Evolutionary conservation across 2,888 invertebrate species (phyloP).

Genomic region (Ganaspis brasiliensis): DNA sequence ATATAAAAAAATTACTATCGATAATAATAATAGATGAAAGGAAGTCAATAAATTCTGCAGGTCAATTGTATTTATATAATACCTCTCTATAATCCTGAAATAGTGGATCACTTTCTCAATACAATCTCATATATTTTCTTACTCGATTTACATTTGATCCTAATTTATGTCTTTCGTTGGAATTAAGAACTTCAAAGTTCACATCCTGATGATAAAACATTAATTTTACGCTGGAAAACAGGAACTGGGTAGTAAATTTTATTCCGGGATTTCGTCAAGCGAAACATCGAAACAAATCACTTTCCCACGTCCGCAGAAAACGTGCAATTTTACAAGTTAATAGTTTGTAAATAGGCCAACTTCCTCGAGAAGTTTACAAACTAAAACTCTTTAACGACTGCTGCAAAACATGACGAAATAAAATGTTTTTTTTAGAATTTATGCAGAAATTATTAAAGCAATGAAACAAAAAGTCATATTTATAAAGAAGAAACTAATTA

Average conservation of each 20-base stretch:
- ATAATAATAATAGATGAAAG: not conserved
- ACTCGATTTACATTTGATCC: not conserved
- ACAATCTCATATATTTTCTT: constrained; percentile 5
- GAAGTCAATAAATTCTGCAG: not conserved
- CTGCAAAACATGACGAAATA: too few relatives aligned
- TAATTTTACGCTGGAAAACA: not conserved
- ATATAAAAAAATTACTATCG: too few relatives aligned
- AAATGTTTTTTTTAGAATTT: too few relatives aligned
- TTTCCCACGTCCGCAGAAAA: not conserved
- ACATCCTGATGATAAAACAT: constrained; percentile 25
- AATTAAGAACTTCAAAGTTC: constrained; percentile 31
- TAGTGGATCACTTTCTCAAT: constrained; percentile 14
- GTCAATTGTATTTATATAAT: not conserved
- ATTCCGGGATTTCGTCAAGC: not conserved
- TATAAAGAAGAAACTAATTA: too few relatives aligned
- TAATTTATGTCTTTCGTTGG: constrained; percentile 13
- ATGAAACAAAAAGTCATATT: too few relatives aligned
- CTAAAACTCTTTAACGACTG: too few relatives aligned
- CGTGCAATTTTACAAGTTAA: not conserved
- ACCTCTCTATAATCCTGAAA: constrained; percentile 18
- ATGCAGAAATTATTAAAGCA: too few relatives aligned
- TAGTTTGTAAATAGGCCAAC: not conserved
- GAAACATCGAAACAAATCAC: constrained; percentile 1
- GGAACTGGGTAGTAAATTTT: constrained; percentile 5
- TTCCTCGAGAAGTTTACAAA: too few relatives aligned